Percentiles rank a stretch among this genome's conserved stretches.
Conservation (phyloP, 53 echinoderm and acorn worm genomes). For the Patiria pectinifera region DNA sequence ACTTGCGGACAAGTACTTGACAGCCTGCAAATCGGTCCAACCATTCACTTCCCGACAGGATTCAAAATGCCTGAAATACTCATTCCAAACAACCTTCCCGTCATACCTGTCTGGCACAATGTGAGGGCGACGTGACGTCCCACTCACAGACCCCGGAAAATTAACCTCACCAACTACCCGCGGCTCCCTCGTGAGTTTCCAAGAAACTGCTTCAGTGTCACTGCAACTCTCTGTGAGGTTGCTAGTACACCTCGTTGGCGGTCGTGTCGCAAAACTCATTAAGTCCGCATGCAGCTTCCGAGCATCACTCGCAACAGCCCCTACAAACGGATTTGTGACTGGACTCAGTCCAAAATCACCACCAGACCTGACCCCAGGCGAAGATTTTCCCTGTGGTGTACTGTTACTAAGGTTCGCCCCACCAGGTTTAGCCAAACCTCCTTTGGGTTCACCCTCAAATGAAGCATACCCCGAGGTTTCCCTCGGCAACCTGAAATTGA, state of each 20-base stretch:
- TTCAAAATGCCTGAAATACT: slow-evolving; percentile 45
- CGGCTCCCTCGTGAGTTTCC: not conserved
- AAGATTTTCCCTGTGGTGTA: slow-evolving; percentile 5
- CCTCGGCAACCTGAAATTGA: slow-evolving; percentile 5
- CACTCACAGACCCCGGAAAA: not conserved
- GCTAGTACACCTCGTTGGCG: slow-evolving; percentile 5
- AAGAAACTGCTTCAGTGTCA: not conserved
- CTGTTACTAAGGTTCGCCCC: not conserved
- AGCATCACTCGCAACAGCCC: too few species aligned
- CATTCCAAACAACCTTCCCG: slow-evolving; percentile 51
- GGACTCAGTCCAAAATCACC: too few species aligned
- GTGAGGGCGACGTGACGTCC: slow-evolving; percentile 24
- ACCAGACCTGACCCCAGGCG: not conserved
- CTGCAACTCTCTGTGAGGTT: slow-evolving; percentile 12
- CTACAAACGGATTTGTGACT: not conserved
- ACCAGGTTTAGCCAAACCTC: not conserved
- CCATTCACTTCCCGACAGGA: slow-evolving; percentile 30
- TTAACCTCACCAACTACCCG: not conserved
- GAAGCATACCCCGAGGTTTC: slow-evolving; percentile 7
- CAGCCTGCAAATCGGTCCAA: slow-evolving; percentile 27
- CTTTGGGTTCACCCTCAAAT: not conserved
- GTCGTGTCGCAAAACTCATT: slow-evolving; percentile 12
- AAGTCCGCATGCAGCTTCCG: not conserved
- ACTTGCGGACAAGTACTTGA: slow-evolving; percentile 20
- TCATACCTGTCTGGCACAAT: slow-evolving; percentile 53